Evolutionary conservation across 2,888 invertebrate genomes (phyloP).

Genomic region (Tachystola acroxantha): DNA sequence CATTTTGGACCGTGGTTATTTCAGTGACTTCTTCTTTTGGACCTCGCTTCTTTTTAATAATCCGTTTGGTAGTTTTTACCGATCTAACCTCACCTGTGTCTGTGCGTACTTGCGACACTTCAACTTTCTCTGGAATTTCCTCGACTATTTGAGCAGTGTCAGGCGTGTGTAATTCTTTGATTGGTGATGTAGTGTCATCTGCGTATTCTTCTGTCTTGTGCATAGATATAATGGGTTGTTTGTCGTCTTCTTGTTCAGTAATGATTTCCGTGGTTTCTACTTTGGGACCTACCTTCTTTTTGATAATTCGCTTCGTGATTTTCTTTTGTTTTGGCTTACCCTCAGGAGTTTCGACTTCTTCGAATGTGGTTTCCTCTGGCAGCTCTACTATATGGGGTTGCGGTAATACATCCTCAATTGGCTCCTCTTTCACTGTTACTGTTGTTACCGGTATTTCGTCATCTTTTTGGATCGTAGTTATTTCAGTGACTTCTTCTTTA

Average conservation of each 20-base stretch:
- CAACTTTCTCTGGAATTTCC: slow-evolving; percentile 33
- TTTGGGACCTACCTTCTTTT: slow-evolving; percentile 29
- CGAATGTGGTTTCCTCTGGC: slow-evolving; percentile 24
- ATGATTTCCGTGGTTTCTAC: slow-evolving; percentile 21
- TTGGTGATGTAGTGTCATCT: slow-evolving; percentile 27
- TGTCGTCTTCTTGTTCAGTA: slow-evolving; percentile 29
- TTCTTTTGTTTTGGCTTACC: slow-evolving; percentile 29
- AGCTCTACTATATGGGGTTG: slow-evolving; percentile 44
- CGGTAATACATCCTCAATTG: slow-evolving; percentile 22
- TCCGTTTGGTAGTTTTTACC: slow-evolving; percentile 18
- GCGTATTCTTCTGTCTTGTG: slow-evolving; percentile 27
- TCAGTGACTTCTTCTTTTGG: slow-evolving; percentile 15
- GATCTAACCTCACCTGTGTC: slow-evolving; percentile 13
- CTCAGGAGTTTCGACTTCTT: slow-evolving; percentile 21
- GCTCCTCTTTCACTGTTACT: slow-evolving; percentile 24
- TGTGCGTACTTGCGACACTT: slow-evolving; percentile 22
- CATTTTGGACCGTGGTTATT: slow-evolving; percentile 16
- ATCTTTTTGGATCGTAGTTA: slow-evolving; percentile 37
- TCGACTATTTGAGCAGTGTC: slow-evolving; percentile 11
- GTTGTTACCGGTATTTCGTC: slow-evolving; percentile 30
- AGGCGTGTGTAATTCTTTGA: slow-evolving; percentile 17
- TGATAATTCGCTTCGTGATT: slow-evolving; percentile 29
- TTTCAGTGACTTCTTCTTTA: slow-evolving; percentile 43
- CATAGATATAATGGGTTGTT: slow-evolving; percentile 32
- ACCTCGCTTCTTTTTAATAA: slow-evolving; percentile 22